These are phyloP conservation scores for Drosophila ogumai DNA, from an alignment of 1,140 invertebrate species.

Conservation along the genomic window DNA sequence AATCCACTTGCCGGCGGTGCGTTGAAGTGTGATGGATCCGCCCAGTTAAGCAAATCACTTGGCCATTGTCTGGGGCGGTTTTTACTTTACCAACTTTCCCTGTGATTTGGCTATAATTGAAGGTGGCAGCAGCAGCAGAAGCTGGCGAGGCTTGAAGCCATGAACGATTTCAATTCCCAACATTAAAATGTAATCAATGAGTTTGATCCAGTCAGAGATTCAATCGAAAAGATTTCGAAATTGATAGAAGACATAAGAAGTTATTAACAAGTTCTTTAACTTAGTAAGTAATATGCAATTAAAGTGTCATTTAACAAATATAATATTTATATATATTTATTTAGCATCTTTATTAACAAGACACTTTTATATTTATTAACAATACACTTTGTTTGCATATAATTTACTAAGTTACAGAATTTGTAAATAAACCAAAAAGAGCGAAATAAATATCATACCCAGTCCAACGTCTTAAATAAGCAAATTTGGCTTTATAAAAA, in stretches of 20 bases:
- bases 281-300: too few relatives aligned
- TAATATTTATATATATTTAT: too few relatives aligned
- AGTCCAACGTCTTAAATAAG: not conserved
- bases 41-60: slow-evolving; percentile 52
- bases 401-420: too few relatives aligned
- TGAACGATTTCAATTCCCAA: not conserved
- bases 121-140: slow-evolving; percentile 14
- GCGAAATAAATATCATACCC: too few relatives aligned
- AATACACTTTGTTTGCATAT: too few relatives aligned
- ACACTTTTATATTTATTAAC: too few relatives aligned
- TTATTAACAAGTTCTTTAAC: too few relatives aligned
- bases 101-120: slow-evolving; percentile 50
- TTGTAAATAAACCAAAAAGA: too few relatives aligned
- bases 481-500: not conserved
- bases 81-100: slow-evolving; percentile 18
- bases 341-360: too few relatives aligned
- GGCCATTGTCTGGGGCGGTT: slow-evolving; percentile 43
- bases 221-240: not conserved
- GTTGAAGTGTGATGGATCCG: slow-evolving; percentile 40
- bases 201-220: not conserved
- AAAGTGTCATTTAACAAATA: too few relatives aligned
- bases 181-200: slow-evolving; percentile 31
- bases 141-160: not conserved
- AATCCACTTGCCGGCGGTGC: slow-evolving; percentile 66
- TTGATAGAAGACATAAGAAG: not conserved